Conservation (phyloP, 2,797 vertebrate genomes). For the Okamejei kenojei region DNA sequence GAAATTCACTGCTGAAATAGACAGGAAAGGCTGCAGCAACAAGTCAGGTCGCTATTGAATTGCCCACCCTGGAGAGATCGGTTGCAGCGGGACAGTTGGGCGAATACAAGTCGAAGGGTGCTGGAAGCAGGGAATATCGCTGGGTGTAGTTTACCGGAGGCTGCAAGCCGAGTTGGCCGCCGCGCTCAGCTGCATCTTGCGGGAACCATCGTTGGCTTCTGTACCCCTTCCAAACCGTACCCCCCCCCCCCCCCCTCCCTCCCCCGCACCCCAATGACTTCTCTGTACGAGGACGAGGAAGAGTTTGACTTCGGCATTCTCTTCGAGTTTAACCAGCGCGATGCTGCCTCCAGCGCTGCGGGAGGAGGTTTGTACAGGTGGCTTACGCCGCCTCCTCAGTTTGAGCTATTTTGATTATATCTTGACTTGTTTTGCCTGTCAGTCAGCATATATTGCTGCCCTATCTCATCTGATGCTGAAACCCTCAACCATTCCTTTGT, state of each 20-base stretch:
- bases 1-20: background rate
- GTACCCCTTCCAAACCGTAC: too few species aligned
- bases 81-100: background rate
- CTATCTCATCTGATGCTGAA: too few species aligned
- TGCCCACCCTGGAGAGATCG: background rate
- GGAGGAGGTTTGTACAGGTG: slow-evolving; percentile 56
- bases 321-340: slow-evolving; percentile 72
- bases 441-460: too few species aligned
- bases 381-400: background rate
- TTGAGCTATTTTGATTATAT: background rate
- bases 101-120: background rate
- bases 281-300: slow-evolving; percentile 59
- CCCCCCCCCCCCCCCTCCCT: background rate
- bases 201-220: slow-evolving; percentile 37
- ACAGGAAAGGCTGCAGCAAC: background rate
- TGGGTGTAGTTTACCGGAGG: slow-evolving; percentile 4
- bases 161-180: slow-evolving; percentile 10
- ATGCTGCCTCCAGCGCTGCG: slow-evolving; percentile 47
- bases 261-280: slow-evolving; percentile 61
- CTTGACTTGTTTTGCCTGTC: background rate
- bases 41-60: background rate
- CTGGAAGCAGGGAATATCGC: background rate
- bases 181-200: slow-evolving; percentile 23
- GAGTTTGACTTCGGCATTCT: slow-evolving; percentile 80
- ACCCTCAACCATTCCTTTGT: too few species aligned